Base-by-base conservation (phyloP, 2,797 vertebrate genomes). In the Crax fasciolata region DNA sequence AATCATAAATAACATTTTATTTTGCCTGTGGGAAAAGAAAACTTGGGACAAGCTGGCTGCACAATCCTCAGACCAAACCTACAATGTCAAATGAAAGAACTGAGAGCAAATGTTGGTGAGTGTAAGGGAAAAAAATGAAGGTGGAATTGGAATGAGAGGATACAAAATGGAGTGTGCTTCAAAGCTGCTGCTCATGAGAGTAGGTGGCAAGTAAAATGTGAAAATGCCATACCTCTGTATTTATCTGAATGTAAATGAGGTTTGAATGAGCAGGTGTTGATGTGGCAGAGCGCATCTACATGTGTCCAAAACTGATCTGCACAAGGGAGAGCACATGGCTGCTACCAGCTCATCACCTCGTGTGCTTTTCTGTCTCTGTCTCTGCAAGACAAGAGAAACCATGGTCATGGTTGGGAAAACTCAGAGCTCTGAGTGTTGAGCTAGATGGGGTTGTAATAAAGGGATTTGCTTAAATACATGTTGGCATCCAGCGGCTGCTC, bases 1-100 rank as follows among this genome's bases (percentile, higher is more conserved):
- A 88, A 81, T 86, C 20, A 62, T 66, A 89, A 89, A 70, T 78
- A 82, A 39, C 24, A 57, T 63, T 92, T 89, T 78, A 83, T 14
- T 73, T 92, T 86, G n/a, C 13, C 30, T 52, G 24, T 83, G 62
- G 17, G 43, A 84, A 68, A 82, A 68, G 25, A 88, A 86, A 86
- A 72, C 30, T 8, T 78, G 21, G 30, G 54, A 44, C n/a, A 68
- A 87, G 6, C 32, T 92, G 67, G 32, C 43, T 87, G 19, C 67
- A 38, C 58, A 78, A 10, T 62, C 16, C 28, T 86, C 16, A 72
- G n/a, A 39, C 32, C 65, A 87, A 83, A 65, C n/a, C 16, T 65
- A 16, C n/a, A 62, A 24, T 2, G 1, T 2, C 10, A 72, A 61
- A 32, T 48, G 49, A 55, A 44, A 68, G 18, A 84, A 39, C 67